These are phyloP conservation scores for Agonopterix heracliana DNA, from an alignment of 2,888 invertebrate species.

Conservation along the genomic window DNA sequence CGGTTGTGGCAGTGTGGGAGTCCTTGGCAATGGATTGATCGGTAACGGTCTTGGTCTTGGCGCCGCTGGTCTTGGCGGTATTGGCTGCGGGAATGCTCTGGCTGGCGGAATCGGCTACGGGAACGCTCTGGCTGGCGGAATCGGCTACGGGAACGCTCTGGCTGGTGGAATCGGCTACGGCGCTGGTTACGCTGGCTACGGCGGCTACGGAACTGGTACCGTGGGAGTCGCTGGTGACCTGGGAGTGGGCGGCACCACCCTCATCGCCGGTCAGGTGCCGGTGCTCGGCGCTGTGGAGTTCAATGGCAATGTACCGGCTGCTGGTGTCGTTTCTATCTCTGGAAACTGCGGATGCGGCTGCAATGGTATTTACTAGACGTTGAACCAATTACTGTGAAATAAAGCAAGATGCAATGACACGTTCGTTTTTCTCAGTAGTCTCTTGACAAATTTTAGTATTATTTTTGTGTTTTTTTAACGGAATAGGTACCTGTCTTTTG, in stretches of 20 bases:
- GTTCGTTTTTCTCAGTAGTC: no score
- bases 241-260: slow-evolving; percentile 25
- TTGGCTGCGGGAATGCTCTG: not conserved
- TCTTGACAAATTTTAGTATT: no score
- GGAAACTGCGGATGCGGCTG: slow-evolving; percentile 30
- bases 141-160: not conserved
- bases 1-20: not conserved
- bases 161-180: not conserved
- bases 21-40: not conserved
- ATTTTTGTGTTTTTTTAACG: no score
- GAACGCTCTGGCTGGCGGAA: not conserved
- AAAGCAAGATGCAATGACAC: no score
- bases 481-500: no score
- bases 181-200: slow-evolving; percentile 14
- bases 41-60: not conserved
- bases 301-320: slow-evolving; percentile 26
- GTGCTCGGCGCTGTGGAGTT: slow-evolving; percentile 31
- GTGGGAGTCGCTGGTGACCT: slow-evolving; percentile 20
- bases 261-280: slow-evolving; percentile 31
- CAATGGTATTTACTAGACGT: not conserved
- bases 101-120: not conserved
- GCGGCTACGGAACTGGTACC: slow-evolving; percentile 21
- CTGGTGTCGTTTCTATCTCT: slow-evolving; percentile 36
- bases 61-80: not conserved
- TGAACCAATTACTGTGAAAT: no score